phyloP scores from a whole-genome alignment of 2,888 invertebrate genomes.

The Agrilus mali region DNA sequence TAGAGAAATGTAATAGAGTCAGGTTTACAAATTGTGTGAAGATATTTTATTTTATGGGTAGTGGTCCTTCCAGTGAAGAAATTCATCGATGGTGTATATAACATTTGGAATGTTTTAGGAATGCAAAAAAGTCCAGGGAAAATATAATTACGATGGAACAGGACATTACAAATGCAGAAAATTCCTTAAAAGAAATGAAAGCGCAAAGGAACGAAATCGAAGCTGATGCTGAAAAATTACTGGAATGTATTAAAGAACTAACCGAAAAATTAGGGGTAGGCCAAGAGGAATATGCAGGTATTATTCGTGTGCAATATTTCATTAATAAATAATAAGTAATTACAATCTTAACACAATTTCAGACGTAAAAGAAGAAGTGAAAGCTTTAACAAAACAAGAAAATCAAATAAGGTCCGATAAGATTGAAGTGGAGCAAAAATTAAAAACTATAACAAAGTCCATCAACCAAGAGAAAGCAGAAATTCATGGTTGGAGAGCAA shows the following conservation, averaged over 20 bases:
- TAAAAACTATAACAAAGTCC: conserved; percentile 45
- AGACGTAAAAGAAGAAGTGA: conserved; percentile 49
- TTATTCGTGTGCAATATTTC: neutral
- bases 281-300: conserved; percentile 40
- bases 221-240: conserved; percentile 39
- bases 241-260: conserved; percentile 44
- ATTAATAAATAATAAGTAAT: neutral
- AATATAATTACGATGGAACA: conserved; percentile 61
- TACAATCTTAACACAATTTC: conserved; percentile 8
- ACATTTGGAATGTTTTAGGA: conserved; percentile 35
- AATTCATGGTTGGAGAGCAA: conserved; percentile 43
- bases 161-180: conserved; percentile 57
- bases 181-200: conserved; percentile 46
- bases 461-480: conserved; percentile 43
- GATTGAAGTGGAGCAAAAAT: conserved; percentile 61
- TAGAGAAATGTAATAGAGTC: no score
- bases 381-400: conserved; percentile 46
- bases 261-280: conserved; percentile 44
- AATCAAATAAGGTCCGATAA: conserved; percentile 56
- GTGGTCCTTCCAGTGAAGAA: no score
- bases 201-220: conserved; percentile 46
- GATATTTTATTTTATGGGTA: no score
- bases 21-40: no score
- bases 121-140: conserved; percentile 61
- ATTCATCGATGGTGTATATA: no score